Evolutionary conservation across 2,113 vertebrate genomes (phyloP).

Genomic region (Terrapene triunguis): DNA sequence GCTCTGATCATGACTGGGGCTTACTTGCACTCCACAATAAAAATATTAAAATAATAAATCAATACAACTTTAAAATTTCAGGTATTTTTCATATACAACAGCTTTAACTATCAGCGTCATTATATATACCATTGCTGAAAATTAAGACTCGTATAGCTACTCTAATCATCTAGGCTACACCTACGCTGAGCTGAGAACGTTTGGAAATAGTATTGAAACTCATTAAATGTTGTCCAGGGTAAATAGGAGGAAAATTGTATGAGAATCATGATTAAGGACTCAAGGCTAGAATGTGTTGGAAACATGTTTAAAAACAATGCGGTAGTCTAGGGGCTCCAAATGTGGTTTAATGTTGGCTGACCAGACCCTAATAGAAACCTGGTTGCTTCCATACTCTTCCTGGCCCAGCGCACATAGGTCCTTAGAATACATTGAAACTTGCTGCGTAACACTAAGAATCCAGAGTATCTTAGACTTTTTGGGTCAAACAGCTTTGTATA

Average conservation of each 20-base stretch:
- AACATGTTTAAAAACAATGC: background rate
- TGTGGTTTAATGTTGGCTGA: background rate
- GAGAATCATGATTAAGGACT: background rate
- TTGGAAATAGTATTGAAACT: background rate
- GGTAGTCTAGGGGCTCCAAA: background rate
- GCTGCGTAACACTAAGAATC: background rate
- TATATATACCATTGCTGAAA: conserved; percentile 52
- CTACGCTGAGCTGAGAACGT: background rate
- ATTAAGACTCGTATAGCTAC: conserved; percentile 20
- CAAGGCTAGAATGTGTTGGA: background rate
- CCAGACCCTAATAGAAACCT: background rate
- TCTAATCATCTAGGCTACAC: conserved; percentile 12
- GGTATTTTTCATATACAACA: conserved; percentile 51
- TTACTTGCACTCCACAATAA: background rate
- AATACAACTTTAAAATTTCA: background rate
- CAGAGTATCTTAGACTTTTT: background rate
- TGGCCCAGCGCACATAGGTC: background rate
- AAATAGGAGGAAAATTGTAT: background rate
- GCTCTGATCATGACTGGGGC: background rate
- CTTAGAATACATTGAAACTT: too few relatives aligned
- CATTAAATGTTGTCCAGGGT: background rate
- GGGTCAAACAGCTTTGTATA: background rate
- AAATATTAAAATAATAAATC: background rate
- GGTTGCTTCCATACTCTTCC: background rate
- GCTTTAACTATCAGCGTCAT: conserved; percentile 49